Evolutionary conservation across 2,888 invertebrate species (phyloP).

Genomic region (Chrysopilus asiliformis): DNA sequence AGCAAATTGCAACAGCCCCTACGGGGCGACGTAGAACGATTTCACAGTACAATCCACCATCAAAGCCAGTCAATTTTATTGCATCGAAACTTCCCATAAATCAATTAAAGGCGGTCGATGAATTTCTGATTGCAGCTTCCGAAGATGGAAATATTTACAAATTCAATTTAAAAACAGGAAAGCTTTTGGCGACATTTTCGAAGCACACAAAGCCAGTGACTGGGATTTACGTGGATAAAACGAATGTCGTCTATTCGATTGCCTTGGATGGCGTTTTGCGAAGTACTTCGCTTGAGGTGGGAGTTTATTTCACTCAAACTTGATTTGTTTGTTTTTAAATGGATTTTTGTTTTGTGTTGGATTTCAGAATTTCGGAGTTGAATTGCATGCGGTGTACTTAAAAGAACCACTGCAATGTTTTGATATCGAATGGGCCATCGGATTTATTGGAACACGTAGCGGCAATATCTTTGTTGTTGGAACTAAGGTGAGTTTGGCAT

Average conservation of each 20-base stretch:
- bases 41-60: no score
- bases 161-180: constrained; percentile 24
- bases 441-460: constrained; percentile 58
- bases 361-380: constrained; percentile 26
- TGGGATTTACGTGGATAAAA: constrained; percentile 24
- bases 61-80: no score
- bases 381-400: constrained; percentile 26
- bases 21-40: no score
- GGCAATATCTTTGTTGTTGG: constrained; percentile 58
- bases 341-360: background rate
- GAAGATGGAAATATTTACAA: constrained; percentile 33
- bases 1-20: no score
- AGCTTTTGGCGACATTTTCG: constrained; percentile 25
- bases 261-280: constrained; percentile 32
- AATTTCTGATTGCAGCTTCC: constrained; percentile 28
- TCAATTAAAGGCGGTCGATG: constrained; percentile 25
- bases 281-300: constrained; percentile 30
- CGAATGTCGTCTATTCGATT: constrained; percentile 26
- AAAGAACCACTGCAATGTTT: constrained; percentile 54
- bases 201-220: constrained; percentile 34
- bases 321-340: no score
- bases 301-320: no score
- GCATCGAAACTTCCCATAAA: no score
- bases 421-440: constrained; percentile 56
- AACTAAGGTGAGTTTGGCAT: constrained; percentile 50